Conservation (phyloP, 2,888 invertebrate species). For the Ochropleura plecta region DNA sequence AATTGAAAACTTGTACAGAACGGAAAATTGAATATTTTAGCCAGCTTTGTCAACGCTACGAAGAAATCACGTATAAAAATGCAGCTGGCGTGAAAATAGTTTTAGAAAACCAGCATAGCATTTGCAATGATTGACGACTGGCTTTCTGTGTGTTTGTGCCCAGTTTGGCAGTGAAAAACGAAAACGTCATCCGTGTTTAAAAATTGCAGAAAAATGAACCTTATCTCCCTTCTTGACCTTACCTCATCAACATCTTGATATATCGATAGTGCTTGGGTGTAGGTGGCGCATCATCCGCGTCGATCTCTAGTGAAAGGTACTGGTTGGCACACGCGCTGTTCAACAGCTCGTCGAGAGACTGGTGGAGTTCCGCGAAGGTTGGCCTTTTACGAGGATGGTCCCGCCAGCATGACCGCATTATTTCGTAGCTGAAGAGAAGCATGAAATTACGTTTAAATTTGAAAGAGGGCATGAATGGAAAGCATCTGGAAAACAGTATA, state of each 20-base stretch:
- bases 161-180: no score
- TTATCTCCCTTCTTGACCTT: slow-evolving; percentile 65
- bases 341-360: slow-evolving; percentile 81
- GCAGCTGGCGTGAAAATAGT: no score
- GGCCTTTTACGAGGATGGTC: slow-evolving; percentile 93
- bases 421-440: slow-evolving; percentile 91
- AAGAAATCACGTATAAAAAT: no score
- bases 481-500: neutral
- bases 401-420: slow-evolving; percentile 95
- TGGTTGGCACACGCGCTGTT: slow-evolving; percentile 78
- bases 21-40: neutral
- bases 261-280: slow-evolving; percentile 67
- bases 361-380: slow-evolving; percentile 92
- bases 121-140: no score
- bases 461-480: neutral
- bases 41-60: neutral
- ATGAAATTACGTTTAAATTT: neutral
- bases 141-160: no score
- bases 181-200: no score
- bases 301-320: slow-evolving; percentile 82
- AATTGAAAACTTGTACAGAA: neutral
- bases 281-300: slow-evolving; percentile 68
- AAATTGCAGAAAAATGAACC: neutral
- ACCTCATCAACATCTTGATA: slow-evolving; percentile 78
- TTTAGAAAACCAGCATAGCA: no score